phyloP scores from a whole-genome alignment of 2,797 vertebrate species.

The Neostethus bicornis region DNA sequence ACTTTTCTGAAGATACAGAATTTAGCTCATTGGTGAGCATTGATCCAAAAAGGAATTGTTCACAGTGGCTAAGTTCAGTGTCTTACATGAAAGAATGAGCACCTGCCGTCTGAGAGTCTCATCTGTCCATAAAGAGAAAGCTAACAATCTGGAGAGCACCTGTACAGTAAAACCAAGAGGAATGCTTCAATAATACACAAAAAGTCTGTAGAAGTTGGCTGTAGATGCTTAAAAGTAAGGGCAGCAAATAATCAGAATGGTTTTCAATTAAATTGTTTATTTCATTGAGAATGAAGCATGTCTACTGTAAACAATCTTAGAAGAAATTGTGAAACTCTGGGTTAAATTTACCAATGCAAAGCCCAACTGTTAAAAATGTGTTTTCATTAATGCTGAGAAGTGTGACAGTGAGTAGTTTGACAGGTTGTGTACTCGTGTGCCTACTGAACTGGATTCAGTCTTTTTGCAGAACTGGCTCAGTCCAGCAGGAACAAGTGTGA shows the following conservation, averaged over 20 bases:
- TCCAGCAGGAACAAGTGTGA: conserved; percentile 97
- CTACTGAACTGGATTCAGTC: conserved; percentile 84
- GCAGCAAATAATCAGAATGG: too few species aligned
- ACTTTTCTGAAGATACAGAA: conserved; percentile 76
- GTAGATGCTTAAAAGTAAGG: conserved; percentile 30
- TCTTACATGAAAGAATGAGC: conserved; percentile 72
- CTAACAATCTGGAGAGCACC: neutral
- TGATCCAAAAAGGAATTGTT: conserved; percentile 68
- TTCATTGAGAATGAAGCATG: too few species aligned
- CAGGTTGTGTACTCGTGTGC: conserved; percentile 74
- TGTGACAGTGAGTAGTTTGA: conserved; percentile 6
- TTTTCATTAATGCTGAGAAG: conserved; percentile 16
- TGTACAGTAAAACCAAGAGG: conserved; percentile 44
- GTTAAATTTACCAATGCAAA: conserved; percentile 12
- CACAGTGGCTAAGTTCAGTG: conserved; percentile 84
- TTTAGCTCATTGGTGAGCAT: conserved; percentile 82
- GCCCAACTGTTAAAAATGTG: conserved; percentile 10
- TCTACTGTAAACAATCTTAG: too few species aligned
- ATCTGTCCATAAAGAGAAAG: conserved; percentile 1
- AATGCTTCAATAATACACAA: too few species aligned
- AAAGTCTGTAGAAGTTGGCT: conserved; percentile 51
- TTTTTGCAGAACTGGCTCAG: conserved; percentile 90
- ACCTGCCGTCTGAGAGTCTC: conserved; percentile 22
- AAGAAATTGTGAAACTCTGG: too few species aligned
- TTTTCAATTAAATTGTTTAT: too few species aligned